Base-by-base conservation (phyloP, 1,140 invertebrate genomes). In the Babylonia areolata region DNA sequence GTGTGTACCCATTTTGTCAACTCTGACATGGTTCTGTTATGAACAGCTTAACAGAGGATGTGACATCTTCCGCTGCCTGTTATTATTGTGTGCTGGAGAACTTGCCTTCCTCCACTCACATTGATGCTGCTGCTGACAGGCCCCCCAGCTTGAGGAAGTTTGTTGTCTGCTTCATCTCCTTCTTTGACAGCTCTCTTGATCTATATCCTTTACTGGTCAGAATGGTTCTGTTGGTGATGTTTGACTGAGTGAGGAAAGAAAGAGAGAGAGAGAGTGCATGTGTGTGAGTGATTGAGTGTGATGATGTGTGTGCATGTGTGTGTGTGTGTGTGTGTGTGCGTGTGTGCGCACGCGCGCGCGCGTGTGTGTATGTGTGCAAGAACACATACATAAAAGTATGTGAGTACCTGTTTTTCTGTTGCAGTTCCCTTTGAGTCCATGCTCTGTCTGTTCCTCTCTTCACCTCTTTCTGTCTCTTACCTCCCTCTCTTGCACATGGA, bases 101-200 rank as follows among this genome's bases (percentile, higher is more conserved):
- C 42, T 20, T 84, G 1, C 83, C 83, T 15, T 17, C 85, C 28
- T 71, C 54, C 6, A 12, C 69, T 75, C 71, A 87, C n/a, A 42
- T 39, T 35, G 75, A 69, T 33, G n/a, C 28, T 33, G 81, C 78
- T 6, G 46, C 9, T 11, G 46, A 81, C 28, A 58, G 15, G 40
- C 12, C 75, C 33, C 5, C 58, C 35, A 81, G 84, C 28, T 1
- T 23, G 28, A 58, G 86, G 40, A 79, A 87, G 69, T 89, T 87
- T 84, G 85, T 89, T n/a, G 78, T 89, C 39, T 85, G 88, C 75
- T 87, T 89, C 64, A 64, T 88, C 35, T 89, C 88, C 31, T 89
- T 89, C 51, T 58, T 58, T 28, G 88, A 89, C 71, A 85, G 82
- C 40, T 88, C 87, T 9, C 69, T 89, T 28, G 86, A 89, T 40